Conservation (phyloP, 1,140 invertebrate genomes). For the Macrostomum lignano region DNA sequence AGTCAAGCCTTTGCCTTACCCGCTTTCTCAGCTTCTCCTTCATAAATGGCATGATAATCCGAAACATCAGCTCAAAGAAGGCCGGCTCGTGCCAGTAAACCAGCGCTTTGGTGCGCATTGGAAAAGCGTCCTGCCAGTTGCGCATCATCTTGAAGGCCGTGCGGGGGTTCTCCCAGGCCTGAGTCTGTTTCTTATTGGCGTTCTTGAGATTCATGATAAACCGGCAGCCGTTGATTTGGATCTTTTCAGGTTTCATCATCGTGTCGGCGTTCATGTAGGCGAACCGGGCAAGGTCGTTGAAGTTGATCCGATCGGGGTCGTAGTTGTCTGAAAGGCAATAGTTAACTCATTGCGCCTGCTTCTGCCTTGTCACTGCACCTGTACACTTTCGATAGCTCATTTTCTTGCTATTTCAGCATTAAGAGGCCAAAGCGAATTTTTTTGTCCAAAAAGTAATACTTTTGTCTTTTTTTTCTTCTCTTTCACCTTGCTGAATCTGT, state of each 20-base stretch:
- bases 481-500: too few species aligned
- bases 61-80: constrained; percentile 43
- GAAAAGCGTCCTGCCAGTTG: constrained; percentile 63
- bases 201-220: constrained; percentile 56
- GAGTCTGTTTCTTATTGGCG: too few species aligned
- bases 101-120: constrained; percentile 52
- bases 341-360: too few species aligned
- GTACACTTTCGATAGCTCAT: too few species aligned
- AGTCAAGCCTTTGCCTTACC: constrained; percentile 29
- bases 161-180: too few species aligned
- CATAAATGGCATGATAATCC: constrained; percentile 43
- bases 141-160: too few species aligned
- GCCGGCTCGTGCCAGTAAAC: constrained; percentile 51
- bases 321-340: too few species aligned
- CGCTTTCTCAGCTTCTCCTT: constrained; percentile 48
- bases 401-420: too few species aligned
- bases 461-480: too few species aligned
- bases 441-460: too few species aligned
- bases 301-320: constrained; percentile 46
- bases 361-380: too few species aligned
- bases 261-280: constrained; percentile 45
- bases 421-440: too few species aligned
- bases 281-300: constrained; percentile 41
- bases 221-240: constrained; percentile 43
- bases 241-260: constrained; percentile 46